Conservation (phyloP, 2,113 vertebrate species). For the Oryctolagus cuniculus region mOryCun1.1 NC_091440.1:118852001-118852500, state of each 20-base stretch:
- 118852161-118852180: background rate
- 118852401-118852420: background rate
- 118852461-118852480: too few relatives aligned
- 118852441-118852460: too few relatives aligned
- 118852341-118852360: rapidly evolving
- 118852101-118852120: background rate
- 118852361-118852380: background rate
- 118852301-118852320: background rate
- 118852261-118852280: background rate
- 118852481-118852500: too few relatives aligned
- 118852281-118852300: background rate
- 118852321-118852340: background rate
- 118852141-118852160: background rate
- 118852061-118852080: too few relatives aligned
- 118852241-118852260: too few relatives aligned
- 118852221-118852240: background rate
- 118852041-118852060: too few relatives aligned
- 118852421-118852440: background rate
- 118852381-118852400: background rate
- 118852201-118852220: background rate
- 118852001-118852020: too few relatives aligned
- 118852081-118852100: background rate
- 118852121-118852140: background rate
- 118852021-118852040: too few relatives aligned
- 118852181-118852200: background rate